phyloP scores from a whole-genome alignment of 2,113 vertebrate genomes.

The Brachyhypopomus gauderio region DNA sequence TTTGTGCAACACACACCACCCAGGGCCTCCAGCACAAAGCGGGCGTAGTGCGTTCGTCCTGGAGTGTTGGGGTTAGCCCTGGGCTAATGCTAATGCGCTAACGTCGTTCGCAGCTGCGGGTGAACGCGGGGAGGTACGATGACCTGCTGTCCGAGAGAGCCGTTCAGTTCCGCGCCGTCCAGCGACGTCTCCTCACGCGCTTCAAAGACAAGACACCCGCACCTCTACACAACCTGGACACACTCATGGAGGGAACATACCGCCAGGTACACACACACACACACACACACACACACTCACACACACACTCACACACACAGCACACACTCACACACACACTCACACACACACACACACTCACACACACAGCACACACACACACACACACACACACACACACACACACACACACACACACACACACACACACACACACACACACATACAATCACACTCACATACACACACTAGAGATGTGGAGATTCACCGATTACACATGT shows the following conservation, averaged over 20 bases:
- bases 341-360: too few relatives aligned
- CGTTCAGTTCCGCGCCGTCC: constrained; percentile 93
- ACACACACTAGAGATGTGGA: too few relatives aligned
- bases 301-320: neutral
- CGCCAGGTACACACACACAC: constrained; percentile 81
- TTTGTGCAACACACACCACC: constrained; percentile 21
- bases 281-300: constrained; percentile 20
- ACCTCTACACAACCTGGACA: constrained; percentile 94
- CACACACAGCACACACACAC: neutral
- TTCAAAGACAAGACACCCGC: constrained; percentile 97
- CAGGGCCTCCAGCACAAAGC: constrained; percentile 9
- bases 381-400: neutral
- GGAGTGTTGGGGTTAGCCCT: too few relatives aligned
- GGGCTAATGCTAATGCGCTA: too few relatives aligned
- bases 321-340: neutral
- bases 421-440: too few relatives aligned
- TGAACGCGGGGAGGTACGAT: constrained; percentile 86
- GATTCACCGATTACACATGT: too few relatives aligned
- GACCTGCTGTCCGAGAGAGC: constrained; percentile 91
- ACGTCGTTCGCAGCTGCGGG: constrained; percentile 78
- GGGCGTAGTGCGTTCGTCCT: too few relatives aligned
- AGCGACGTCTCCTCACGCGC: constrained; percentile 87
- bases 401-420: too few relatives aligned
- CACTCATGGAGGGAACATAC: constrained; percentile 91
- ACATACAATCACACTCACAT: too few relatives aligned